A percentile compares a stretch with the other conserved stretches of the same genome.
phyloP scores from a whole-genome alignment of 2,113 vertebrate genomes.

The Scomber scombrus region DNA sequence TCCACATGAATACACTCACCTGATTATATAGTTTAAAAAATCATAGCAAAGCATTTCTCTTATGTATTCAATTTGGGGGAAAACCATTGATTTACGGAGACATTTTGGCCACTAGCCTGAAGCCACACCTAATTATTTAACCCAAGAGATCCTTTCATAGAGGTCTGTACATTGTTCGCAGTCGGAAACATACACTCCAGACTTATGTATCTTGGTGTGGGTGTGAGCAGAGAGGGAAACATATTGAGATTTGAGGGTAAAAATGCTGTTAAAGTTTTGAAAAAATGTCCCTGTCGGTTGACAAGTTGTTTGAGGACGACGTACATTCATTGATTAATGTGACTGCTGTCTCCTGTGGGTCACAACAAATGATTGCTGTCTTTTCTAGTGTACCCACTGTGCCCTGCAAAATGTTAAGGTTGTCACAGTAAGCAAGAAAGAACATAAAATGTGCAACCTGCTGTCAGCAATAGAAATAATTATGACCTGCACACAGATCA shows the following conservation, averaged over 20 bases:
- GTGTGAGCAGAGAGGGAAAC: not conserved
- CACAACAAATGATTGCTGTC: not conserved
- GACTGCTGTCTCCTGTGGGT: not conserved
- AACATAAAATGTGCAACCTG: not conserved
- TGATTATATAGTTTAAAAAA: not conserved
- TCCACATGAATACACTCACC: not conserved
- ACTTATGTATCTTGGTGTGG: not conserved
- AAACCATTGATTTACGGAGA: not conserved
- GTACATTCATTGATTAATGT: not conserved
- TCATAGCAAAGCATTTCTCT: not conserved
- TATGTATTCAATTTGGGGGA: not conserved
- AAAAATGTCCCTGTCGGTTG: not conserved
- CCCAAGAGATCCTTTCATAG: not conserved
- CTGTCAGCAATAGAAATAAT: not conserved
- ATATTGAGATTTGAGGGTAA: not conserved
- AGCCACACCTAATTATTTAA: not conserved
- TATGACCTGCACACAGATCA: not conserved
- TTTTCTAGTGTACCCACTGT: not conserved
- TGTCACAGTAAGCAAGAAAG: not conserved
- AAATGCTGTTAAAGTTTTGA: not conserved
- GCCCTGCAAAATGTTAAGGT: too few species aligned
- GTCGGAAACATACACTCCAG: too few species aligned
- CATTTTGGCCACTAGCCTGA: not conserved
- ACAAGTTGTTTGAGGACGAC: not conserved
- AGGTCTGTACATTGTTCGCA: not conserved